These are phyloP conservation scores for Phyllostomus hastatus DNA, from an alignment of 2,113 vertebrate genomes.

Conservation along the genomic window DNA sequence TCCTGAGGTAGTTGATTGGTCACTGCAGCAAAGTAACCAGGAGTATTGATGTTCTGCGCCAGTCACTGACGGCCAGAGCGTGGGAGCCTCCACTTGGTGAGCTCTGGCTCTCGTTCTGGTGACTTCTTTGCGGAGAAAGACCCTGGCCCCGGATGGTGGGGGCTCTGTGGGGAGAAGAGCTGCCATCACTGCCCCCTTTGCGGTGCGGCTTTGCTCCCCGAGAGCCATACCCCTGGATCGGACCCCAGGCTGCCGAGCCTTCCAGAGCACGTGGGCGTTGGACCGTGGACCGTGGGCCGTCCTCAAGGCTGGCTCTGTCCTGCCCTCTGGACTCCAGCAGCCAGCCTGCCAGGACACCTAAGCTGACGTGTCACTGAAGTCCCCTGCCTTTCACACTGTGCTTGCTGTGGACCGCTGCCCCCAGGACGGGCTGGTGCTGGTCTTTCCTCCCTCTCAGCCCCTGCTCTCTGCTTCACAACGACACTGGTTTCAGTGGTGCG, in stretches of 20 bases:
- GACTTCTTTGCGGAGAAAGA: not conserved
- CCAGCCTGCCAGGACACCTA: not conserved
- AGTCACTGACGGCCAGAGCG: fast-evolving
- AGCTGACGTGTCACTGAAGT: fast-evolving
- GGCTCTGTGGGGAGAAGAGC: not conserved
- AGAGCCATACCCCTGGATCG: not conserved
- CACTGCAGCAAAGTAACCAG: not conserved
- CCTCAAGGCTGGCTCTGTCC: not conserved
- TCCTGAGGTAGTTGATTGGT: too few species aligned
- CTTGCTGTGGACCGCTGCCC: fast-evolving
- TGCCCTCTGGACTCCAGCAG: not conserved
- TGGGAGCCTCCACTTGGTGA: not conserved
- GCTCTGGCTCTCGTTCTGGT: not conserved
- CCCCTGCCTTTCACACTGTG: not conserved
- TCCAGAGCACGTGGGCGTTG: not conserved
- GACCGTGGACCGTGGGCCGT: too few species aligned
- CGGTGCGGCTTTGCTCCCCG: not conserved
- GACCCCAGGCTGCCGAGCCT: not conserved
- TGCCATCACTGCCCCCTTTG: not conserved
- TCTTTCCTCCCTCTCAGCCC: not conserved
- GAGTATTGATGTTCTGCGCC: not conserved
- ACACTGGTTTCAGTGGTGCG: too few species aligned
- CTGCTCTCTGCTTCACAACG: not conserved
- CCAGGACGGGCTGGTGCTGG: too few species aligned
- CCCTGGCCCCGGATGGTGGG: not conserved